phyloP scores from a whole-genome alignment of 2,113 vertebrate genomes.

The Anser brachyrhynchus region DNA sequence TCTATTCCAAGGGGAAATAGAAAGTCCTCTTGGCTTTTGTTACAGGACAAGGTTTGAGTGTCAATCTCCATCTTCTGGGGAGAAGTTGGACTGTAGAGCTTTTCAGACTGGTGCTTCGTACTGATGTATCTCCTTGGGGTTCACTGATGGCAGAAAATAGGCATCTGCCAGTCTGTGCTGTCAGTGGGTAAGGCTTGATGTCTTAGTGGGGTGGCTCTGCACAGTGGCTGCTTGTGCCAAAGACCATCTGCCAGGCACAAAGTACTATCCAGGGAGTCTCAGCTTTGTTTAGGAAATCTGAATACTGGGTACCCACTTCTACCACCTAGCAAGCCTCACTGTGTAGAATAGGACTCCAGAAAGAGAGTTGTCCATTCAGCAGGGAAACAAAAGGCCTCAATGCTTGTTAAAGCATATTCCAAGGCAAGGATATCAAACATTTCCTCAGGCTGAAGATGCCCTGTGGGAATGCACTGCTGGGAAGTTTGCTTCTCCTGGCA shows the following conservation, averaged over 20 bases:
- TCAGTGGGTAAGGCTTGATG: background rate
- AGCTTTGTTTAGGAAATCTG: background rate
- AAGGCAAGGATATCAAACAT: background rate
- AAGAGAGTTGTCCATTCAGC: background rate
- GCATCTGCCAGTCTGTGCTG: background rate
- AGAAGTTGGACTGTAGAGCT: background rate
- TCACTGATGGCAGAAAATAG: background rate
- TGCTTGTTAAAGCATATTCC: background rate
- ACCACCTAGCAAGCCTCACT: background rate
- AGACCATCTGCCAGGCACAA: background rate
- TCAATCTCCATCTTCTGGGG: background rate
- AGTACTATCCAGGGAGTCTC: background rate
- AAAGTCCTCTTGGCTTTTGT: background rate
- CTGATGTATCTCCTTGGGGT: background rate
- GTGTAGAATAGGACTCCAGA: background rate
- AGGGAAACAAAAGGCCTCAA: background rate
- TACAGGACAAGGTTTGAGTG: background rate
- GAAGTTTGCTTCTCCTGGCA: background rate
- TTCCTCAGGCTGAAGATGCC: background rate
- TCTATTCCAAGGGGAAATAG: background rate
- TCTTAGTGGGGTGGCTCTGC: background rate
- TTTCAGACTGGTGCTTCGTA: background rate
- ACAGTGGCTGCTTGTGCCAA: background rate
- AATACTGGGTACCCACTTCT: background rate
- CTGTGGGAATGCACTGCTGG: background rate